Percentiles rank a stretch among this genome's conserved stretches.
These are phyloP conservation scores for Rhopalosiphum maidis DNA, from an alignment of 1,140 invertebrate species.

Conservation along the genomic window DNA sequence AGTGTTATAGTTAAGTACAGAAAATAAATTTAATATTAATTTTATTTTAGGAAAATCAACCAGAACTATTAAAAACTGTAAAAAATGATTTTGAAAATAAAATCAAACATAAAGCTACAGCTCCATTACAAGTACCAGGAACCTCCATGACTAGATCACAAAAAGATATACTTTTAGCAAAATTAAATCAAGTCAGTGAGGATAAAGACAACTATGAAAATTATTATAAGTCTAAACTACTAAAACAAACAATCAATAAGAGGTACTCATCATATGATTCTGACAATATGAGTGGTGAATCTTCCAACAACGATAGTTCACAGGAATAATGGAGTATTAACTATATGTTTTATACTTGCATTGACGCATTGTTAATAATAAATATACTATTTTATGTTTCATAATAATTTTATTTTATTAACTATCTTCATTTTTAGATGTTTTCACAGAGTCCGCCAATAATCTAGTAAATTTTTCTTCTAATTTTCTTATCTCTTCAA, in stretches of 20 bases:
- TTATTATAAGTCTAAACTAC: background rate
- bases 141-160: constrained; percentile 13
- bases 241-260: background rate
- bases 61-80: background rate
- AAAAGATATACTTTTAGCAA: constrained; percentile 39
- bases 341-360: background rate
- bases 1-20: background rate
- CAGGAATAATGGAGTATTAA: background rate
- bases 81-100: background rate
- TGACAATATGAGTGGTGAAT: background rate
- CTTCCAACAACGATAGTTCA: background rate
- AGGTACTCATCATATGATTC: background rate
- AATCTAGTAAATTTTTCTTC: constrained; percentile 11
- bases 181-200: constrained; percentile 32
- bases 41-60: background rate
- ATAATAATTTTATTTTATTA: background rate
- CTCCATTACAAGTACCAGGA: background rate
- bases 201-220: constrained; percentile 13
- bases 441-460: background rate
- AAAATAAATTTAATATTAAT: background rate
- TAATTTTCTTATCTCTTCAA: constrained; percentile 7
- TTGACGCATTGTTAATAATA: background rate
- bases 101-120: background rate
- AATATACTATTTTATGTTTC: background rate
- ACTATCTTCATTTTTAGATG: background rate